Base-by-base conservation (phyloP, 2,113 vertebrate genomes). In the Micronycteris hirsuta region DNA sequence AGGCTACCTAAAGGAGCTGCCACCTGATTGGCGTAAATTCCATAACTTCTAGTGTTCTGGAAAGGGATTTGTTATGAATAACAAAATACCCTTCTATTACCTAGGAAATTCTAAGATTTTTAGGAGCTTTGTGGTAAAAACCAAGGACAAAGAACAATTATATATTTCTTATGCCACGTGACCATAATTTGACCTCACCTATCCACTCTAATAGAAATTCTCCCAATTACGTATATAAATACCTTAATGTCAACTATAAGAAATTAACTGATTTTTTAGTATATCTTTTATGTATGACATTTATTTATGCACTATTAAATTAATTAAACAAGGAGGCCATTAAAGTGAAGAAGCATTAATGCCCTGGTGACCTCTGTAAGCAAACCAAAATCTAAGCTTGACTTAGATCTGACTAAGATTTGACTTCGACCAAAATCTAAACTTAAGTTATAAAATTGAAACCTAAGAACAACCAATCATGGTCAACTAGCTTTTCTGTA, bases 181-280 rank as follows among this genome's bases (percentile, higher is more conserved):
- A 96, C 89, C 83, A 95, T 97, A 97, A 95, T 94, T 94, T 95
- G 65, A 26, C 96, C n/a, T 80, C 97, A 94, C 49, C 41, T 95
- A 82, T 77, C 65, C 76, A 86, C 14, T 97, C 93, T 97, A 76
- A 88, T 97, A 87, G 58, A 97, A 91, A n/a, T 91, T 96, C 68
- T 98, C 76, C 56, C 80, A 95, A 93, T 96, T 97, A 96, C 86
- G 74, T 97, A 88, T 54, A 97, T 88, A 96, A 89, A 96, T 74
- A 97, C 68, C 89, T 89, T 94, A 94, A 87, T 19, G 49, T 85
- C 87, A 94, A 95, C 80, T 96, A 88, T 83, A 80, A 77, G 54
- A 68, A 96, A 96, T 89, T 92, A 52, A 52, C 33, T 87, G 94
- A 90, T 89, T 97, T 95, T 82, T 65, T 54, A 97, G 67, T 7